Evolutionary conservation across 2,797 vertebrate species (phyloP).

Genomic region (Anguilla obscura): DNA sequence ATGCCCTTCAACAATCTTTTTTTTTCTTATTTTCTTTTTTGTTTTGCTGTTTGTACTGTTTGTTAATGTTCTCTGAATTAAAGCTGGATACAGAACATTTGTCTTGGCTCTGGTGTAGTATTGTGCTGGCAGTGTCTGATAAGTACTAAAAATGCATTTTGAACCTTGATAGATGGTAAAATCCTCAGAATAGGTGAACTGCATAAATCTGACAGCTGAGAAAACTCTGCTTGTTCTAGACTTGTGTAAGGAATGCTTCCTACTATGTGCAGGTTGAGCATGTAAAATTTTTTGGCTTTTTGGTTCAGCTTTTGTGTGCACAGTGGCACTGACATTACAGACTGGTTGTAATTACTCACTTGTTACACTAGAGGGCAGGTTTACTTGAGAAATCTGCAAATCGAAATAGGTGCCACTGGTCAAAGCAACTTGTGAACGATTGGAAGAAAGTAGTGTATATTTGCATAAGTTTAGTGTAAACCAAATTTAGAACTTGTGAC

Average conservation of each 20-base stretch:
- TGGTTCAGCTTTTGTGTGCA: neutral
- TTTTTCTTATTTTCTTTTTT: constrained; percentile 69
- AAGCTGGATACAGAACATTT: constrained; percentile 71
- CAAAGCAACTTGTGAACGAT: neutral
- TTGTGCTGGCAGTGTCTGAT: neutral
- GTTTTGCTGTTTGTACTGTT: constrained; percentile 84
- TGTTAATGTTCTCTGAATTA: constrained; percentile 83
- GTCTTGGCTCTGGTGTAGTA: neutral
- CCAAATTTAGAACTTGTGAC: no score
- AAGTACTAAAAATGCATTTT: neutral
- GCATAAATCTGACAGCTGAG: neutral
- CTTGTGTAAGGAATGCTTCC: neutral
- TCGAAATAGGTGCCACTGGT: neutral
- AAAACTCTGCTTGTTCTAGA: neutral
- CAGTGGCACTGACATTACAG: neutral
- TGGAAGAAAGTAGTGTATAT: neutral
- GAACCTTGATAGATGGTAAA: neutral
- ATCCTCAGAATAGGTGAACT: neutral
- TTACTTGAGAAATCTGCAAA: neutral
- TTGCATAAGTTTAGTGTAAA: neutral
- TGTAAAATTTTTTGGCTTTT: neutral
- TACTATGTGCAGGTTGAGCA: neutral
- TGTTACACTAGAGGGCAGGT: constrained; percentile 9
- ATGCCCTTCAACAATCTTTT: constrained; percentile 38
- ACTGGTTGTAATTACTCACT: neutral